phyloP scores from a whole-genome alignment of 2,113 vertebrate genomes.

The Sakesphorus luctuosus region DNA sequence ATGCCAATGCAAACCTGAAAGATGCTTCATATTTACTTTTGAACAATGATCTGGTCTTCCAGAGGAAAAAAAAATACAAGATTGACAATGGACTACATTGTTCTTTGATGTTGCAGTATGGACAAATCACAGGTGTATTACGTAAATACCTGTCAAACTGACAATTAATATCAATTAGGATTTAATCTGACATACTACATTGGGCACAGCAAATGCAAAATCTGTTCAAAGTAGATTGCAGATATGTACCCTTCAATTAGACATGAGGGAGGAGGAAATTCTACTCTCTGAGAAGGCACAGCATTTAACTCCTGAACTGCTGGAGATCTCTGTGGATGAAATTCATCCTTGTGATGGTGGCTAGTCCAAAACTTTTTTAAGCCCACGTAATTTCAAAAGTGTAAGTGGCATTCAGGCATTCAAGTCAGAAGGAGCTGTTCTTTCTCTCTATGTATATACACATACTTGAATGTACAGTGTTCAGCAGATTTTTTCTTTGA shows the following conservation, averaged over 20 bases:
- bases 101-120: slow-evolving; percentile 65
- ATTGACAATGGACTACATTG: slow-evolving; percentile 75
- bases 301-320: slow-evolving; percentile 45
- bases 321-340: background rate
- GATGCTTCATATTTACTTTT: slow-evolving; percentile 67
- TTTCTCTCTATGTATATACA: background rate
- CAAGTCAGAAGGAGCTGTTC: background rate
- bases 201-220: slow-evolving; percentile 25
- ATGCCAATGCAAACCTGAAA: slow-evolving; percentile 70
- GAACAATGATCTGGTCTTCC: slow-evolving; percentile 77
- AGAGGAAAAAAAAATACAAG: slow-evolving; percentile 32
- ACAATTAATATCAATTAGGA: slow-evolving; percentile 67
- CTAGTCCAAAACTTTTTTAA: background rate
- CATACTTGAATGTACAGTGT: background rate
- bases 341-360: background rate
- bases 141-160: slow-evolving; percentile 56
- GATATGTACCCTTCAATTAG: slow-evolving; percentile 48
- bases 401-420: background rate
- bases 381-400: background rate
- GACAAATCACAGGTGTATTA: slow-evolving; percentile 37
- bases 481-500: background rate
- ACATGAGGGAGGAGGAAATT: slow-evolving; percentile 39
- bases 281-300: slow-evolving; percentile 2
- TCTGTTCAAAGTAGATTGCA: slow-evolving; percentile 12
- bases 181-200: slow-evolving; percentile 63